phyloP scores from a whole-genome alignment of 2,888 invertebrate species.

The Thereva nobilitata region DNA sequence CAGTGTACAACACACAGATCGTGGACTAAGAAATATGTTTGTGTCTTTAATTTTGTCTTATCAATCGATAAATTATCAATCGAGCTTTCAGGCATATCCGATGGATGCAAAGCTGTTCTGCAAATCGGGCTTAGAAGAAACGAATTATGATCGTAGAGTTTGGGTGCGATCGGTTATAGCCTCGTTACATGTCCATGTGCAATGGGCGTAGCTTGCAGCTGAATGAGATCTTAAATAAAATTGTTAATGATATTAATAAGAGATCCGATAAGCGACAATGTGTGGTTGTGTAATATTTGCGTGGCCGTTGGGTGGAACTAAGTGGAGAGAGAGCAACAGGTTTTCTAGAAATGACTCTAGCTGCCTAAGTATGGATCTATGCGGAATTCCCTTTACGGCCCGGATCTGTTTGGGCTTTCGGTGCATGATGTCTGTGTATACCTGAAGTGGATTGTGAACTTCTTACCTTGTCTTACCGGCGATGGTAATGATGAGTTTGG shows the following conservation, averaged over 20 bases:
- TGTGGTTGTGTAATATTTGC: background rate
- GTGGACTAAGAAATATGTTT: conserved; percentile 37
- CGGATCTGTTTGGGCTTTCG: background rate
- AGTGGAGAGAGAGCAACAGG: conserved; percentile 10
- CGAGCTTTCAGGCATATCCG: conserved; percentile 13
- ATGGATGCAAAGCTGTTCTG: background rate
- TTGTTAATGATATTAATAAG: conserved; percentile 35
- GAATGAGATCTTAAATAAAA: conserved; percentile 25
- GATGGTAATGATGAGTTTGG: conserved; percentile 32
- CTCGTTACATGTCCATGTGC: conserved; percentile 2
- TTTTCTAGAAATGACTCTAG: background rate
- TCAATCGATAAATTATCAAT: conserved; percentile 42
- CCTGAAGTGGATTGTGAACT: background rate
- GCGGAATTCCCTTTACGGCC: background rate
- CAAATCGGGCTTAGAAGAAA: background rate
- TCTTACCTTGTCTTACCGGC: background rate
- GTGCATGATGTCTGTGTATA: background rate
- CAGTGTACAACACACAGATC: conserved; percentile 38
- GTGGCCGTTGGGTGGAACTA: background rate
- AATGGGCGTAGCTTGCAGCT: background rate
- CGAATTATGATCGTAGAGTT: too few relatives aligned
- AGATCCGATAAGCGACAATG: conserved; percentile 22
- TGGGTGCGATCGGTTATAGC: background rate
- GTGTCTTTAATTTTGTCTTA: conserved; percentile 39
- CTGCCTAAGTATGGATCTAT: background rate